Percentiles rank a stretch among this genome's conserved stretches.
Evolutionary conservation across 2,888 invertebrate species (phyloP).

Genomic region (Xestoiulus laeticollis): DNA sequence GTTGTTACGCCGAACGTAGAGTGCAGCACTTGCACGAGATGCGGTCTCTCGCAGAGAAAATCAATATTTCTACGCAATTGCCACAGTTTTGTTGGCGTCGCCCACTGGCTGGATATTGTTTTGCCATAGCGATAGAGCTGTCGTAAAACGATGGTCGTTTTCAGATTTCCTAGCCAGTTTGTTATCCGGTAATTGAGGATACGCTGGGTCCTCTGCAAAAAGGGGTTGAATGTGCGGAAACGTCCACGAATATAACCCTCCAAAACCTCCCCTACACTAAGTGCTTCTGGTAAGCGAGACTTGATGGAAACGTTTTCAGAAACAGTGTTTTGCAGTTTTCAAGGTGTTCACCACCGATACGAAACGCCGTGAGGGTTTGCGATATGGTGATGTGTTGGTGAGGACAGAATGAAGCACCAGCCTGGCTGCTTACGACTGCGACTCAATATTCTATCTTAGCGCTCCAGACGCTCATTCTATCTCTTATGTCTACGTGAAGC

Average conservation of each 20-base stretch:
- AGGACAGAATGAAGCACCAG: background rate
- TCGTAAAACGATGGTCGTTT: slow-evolving; percentile 20
- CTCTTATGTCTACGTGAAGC: slow-evolving; percentile 53
- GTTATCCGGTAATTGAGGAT: background rate
- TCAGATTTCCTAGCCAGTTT: background rate
- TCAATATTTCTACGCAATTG: background rate
- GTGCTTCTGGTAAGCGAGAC: background rate
- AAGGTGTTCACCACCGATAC: background rate
- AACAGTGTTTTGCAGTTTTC: background rate
- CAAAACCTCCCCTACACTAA: background rate
- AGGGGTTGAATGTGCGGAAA: background rate
- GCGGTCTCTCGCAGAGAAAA: background rate
- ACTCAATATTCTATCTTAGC: background rate
- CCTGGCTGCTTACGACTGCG: background rate
- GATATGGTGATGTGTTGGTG: background rate
- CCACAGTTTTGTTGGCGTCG: background rate
- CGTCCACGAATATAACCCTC: background rate
- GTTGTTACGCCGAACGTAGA: background rate
- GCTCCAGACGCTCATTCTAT: background rate
- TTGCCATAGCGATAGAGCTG: slow-evolving; percentile 13
- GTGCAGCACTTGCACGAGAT: background rate
- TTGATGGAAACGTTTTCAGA: background rate
- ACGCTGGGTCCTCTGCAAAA: background rate
- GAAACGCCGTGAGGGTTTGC: background rate
- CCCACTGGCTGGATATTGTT: slow-evolving; percentile 4